Conservation (phyloP, 2,797 vertebrate genomes). For the Acipenser transmontanus region DNA sequence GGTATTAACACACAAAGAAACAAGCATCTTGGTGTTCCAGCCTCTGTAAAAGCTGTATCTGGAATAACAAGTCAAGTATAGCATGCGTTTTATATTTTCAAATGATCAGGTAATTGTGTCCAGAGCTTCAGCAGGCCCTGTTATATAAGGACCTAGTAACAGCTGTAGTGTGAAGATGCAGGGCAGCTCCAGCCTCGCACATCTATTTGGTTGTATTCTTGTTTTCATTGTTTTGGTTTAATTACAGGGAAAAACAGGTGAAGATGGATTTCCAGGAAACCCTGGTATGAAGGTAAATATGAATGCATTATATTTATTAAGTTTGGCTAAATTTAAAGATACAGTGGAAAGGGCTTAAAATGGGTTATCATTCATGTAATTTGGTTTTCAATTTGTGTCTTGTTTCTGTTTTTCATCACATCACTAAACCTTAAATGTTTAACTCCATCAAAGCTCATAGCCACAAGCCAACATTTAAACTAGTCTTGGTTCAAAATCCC, state of each 20-base stretch:
- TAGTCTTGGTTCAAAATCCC: no score
- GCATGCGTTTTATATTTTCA: constrained; percentile 19
- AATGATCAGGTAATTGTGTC: constrained; percentile 54
- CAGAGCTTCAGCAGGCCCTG: constrained; percentile 45
- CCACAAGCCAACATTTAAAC: no score
- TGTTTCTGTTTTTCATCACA: no score
- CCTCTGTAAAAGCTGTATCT: no score
- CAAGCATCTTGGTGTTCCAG: no score
- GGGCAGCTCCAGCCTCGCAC: constrained; percentile 37
- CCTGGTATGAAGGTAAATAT: constrained; percentile 44
- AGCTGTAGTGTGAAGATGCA: constrained; percentile 46
- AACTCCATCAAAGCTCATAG: no score
- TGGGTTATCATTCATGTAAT: no score
- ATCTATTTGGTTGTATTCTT: constrained; percentile 44
- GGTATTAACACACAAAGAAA: no score
- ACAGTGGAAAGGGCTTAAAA: no score
- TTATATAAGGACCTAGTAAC: constrained; percentile 42
- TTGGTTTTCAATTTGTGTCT: no score
- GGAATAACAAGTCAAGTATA: no score
- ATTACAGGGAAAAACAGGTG: constrained; percentile 43
- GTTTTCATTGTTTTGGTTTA: constrained; percentile 21
- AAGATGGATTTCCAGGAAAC: constrained; percentile 32
- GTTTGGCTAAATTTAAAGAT: neutral
- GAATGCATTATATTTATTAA: neutral
- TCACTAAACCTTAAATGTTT: no score